Conservation (phyloP, 1,140 invertebrate genomes). For the Arctopsyche grandis region DNA sequence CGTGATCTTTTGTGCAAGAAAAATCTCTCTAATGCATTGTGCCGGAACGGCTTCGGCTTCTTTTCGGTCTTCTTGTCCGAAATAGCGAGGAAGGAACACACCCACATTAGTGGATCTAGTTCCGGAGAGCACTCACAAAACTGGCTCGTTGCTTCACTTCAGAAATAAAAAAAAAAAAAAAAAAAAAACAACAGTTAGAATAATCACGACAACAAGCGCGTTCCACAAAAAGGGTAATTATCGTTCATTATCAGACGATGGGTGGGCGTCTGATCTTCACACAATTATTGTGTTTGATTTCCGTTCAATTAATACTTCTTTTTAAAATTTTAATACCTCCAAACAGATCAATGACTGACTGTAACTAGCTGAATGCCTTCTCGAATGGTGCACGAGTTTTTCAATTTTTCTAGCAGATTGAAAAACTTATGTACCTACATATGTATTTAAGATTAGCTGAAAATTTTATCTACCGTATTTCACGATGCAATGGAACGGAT, state of each 20-base stretch:
- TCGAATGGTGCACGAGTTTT: too few relatives aligned
- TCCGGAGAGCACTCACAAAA: conserved; percentile 11
- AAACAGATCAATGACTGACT: too few relatives aligned
- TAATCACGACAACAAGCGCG: neutral
- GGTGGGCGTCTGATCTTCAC: neutral
- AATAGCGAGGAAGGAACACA: neutral
- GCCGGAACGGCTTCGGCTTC: neutral
- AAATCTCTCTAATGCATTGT: neutral
- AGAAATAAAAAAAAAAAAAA: too few relatives aligned
- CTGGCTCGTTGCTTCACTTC: neutral
- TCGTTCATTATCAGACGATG: neutral
- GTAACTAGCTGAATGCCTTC: too few relatives aligned
- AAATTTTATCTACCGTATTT: too few relatives aligned
- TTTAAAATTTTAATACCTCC: too few relatives aligned
- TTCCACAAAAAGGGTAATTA: neutral
- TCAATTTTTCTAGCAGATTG: too few relatives aligned
- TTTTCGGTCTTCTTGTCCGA: neutral
- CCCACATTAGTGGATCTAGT: conserved; percentile 5
- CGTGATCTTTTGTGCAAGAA: neutral
- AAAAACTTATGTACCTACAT: too few relatives aligned
- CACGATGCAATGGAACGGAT: too few relatives aligned
- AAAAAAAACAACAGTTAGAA: conserved; percentile 32
- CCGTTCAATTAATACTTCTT: too few relatives aligned
- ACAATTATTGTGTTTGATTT: neutral
- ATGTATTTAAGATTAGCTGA: too few relatives aligned